phyloP scores from a whole-genome alignment of 2,797 vertebrate genomes.

The Poeciliopsis paucimaculata region DNA sequence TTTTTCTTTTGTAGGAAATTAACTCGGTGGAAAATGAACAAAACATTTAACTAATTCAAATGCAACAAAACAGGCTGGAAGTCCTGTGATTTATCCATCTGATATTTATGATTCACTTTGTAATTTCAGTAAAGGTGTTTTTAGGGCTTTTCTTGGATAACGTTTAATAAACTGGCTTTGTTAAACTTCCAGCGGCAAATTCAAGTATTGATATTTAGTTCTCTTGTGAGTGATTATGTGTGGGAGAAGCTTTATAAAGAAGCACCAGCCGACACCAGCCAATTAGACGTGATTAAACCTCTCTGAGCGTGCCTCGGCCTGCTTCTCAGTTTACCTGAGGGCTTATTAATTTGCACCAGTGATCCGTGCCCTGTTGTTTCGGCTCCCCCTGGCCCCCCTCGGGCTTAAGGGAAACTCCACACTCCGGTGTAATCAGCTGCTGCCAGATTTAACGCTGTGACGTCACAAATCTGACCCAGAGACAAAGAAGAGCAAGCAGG shows the following conservation, averaged over 20 bases:
- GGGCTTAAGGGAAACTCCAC: constrained; percentile 28
- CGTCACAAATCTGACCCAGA: neutral
- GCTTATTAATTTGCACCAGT: constrained; percentile 45
- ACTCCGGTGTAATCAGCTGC: constrained; percentile 10
- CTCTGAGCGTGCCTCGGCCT: constrained; percentile 45
- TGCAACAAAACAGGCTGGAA: constrained; percentile 9
- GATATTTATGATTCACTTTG: constrained; percentile 43
- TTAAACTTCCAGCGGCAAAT: constrained; percentile 9
- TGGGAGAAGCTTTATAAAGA: constrained; percentile 1
- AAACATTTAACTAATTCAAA: constrained; percentile 18
- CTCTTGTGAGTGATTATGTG: constrained; percentile 3
- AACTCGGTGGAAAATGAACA: neutral
- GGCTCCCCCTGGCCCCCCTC: constrained; percentile 8
- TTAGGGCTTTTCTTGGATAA: constrained; percentile 22
- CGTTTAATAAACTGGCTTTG: constrained; percentile 14
- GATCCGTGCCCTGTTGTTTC: constrained; percentile 30
- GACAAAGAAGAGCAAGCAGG: constrained; percentile 16
- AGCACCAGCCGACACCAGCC: constrained; percentile 14
- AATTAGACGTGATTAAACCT: constrained; percentile 41
- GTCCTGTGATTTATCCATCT: constrained; percentile 30
- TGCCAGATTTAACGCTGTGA: constrained; percentile 16
- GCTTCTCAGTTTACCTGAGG: constrained; percentile 37
- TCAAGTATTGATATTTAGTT: constrained; percentile 26
- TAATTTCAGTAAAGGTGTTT: constrained; percentile 36
- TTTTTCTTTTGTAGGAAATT: constrained; percentile 13